Evolutionary conservation across 2,797 vertebrate species (phyloP).

Genomic region (Anniella stebbinsi): DNA sequence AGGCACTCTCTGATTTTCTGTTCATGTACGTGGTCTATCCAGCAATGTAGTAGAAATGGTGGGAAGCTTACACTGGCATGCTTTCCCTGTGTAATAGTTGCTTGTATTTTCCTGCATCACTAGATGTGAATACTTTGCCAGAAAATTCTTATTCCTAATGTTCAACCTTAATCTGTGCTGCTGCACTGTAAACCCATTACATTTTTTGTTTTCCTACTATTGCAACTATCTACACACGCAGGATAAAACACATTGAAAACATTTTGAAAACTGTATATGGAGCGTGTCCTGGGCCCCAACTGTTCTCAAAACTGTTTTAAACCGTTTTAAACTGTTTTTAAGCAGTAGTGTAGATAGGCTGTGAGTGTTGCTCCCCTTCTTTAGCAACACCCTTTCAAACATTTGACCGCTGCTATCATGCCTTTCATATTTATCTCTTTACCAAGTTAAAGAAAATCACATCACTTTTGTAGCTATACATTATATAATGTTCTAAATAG

Average conservation of each 20-base stretch:
- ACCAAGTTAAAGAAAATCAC: not conserved
- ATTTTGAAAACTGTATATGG: no score
- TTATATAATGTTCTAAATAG: not conserved
- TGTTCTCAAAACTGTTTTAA: no score
- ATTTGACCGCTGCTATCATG: not conserved
- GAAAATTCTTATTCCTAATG: not conserved
- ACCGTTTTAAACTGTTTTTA: no score
- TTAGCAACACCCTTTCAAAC: not conserved
- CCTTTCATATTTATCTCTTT: not conserved
- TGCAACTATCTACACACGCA: no score
- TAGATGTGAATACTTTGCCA: not conserved
- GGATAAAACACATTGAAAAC: no score
- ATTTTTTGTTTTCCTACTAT: not conserved
- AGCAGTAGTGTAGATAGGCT: no score
- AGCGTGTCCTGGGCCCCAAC: no score
- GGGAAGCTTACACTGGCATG: no score
- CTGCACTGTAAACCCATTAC: not conserved
- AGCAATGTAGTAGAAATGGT: no score
- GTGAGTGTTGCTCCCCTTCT: no score
- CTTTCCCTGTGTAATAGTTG: no score
- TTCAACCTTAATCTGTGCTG: not conserved
- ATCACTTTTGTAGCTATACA: not conserved
- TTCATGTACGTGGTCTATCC: no score
- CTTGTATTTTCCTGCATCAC: not conserved
- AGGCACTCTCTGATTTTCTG: not conserved